phyloP scores from a whole-genome alignment of 2,113 vertebrate species.

The Thinocorus orbignyianus region DNA sequence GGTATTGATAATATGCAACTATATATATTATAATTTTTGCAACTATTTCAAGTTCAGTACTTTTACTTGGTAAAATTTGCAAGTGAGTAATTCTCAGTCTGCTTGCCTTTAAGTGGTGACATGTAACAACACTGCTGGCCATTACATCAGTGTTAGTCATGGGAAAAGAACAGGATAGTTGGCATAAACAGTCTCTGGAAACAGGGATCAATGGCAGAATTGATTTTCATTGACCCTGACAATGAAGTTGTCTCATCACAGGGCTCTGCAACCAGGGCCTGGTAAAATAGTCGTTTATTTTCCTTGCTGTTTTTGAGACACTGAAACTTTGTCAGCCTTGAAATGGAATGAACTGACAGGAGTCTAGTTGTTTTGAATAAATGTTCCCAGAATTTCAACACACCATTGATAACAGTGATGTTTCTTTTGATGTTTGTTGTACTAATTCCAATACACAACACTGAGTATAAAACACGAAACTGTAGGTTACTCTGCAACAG shows the following conservation, averaged over 20 bases:
- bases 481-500: background rate
- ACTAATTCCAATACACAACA: background rate
- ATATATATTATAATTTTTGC: background rate
- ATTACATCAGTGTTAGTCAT: background rate
- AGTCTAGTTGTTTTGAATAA: constrained; percentile 21
- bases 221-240: constrained; percentile 41
- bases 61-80: background rate
- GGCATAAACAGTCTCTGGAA: background rate
- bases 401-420: background rate
- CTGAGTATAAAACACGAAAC: background rate
- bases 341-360: constrained; percentile 5
- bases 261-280: background rate
- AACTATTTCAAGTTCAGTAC: background rate
- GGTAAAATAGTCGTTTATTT: background rate
- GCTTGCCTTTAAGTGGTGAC: background rate
- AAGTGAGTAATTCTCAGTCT: background rate
- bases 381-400: constrained; percentile 30
- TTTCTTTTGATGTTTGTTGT: constrained; percentile 5
- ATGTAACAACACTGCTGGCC: background rate
- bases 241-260: background rate
- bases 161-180: background rate
- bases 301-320: constrained; percentile 22
- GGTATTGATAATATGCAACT: background rate
- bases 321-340: constrained; percentile 7
- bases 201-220: background rate